Evolutionary conservation across 2,797 vertebrate species (phyloP).

Genomic region (Syngnathus acus): DNA sequence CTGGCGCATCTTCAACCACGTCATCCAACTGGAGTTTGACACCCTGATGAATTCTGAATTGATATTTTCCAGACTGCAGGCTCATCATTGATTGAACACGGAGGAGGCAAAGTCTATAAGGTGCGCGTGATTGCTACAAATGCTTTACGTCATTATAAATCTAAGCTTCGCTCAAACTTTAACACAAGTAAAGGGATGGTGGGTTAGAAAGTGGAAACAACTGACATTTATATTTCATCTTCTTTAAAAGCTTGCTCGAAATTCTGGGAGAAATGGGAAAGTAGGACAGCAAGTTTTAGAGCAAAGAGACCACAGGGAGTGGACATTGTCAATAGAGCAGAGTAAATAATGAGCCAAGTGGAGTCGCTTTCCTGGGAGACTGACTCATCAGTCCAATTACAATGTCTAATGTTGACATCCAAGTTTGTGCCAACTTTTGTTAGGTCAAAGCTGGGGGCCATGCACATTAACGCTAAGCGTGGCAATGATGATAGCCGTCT

Average conservation of each 20-base stretch:
- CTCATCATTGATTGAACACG: background rate
- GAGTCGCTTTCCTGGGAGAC: slow-evolving; percentile 14
- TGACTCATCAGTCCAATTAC: slow-evolving; percentile 15
- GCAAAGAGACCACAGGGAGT: slow-evolving; percentile 26
- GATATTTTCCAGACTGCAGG: background rate
- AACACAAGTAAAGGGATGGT: background rate
- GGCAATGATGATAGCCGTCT: background rate
- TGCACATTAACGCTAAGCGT: slow-evolving; percentile 6
- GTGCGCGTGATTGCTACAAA: background rate
- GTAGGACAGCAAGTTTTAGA: slow-evolving; percentile 27
- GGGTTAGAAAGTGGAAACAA: background rate
- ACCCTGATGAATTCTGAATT: background rate
- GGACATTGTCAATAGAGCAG: slow-evolving; percentile 47
- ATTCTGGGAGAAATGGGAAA: slow-evolving; percentile 19
- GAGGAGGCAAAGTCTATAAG: background rate
- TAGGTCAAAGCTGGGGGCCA: background rate
- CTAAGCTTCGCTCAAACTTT: background rate
- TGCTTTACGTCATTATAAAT: background rate
- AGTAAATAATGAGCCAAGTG: slow-evolving; percentile 49
- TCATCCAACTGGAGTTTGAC: background rate
- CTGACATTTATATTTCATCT: background rate
- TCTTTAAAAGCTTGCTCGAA: background rate
- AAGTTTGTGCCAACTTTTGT: slow-evolving; percentile 11
- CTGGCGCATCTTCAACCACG: background rate
- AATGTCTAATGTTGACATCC: slow-evolving; percentile 15